Base-by-base conservation (phyloP, 2,113 vertebrate genomes). In the Alethe diademata region DNA sequence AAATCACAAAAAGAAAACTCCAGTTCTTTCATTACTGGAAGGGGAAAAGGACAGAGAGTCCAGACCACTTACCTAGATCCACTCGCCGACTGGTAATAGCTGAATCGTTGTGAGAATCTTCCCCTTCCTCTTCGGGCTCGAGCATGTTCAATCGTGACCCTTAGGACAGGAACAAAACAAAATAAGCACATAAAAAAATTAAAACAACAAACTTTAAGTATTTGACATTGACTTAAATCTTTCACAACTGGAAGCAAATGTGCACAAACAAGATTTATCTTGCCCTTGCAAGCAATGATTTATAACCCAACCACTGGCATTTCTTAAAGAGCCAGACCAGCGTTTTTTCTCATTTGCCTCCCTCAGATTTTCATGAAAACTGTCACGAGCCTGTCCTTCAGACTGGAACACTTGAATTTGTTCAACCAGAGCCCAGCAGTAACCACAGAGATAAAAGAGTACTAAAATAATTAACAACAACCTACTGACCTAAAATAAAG, bases 61-160 rank as follows among this genome's bases (percentile, higher is more conserved):
- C 83, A 93, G 31, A 62, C 19, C 60, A 95, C 70, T 36, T 97
- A 99, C 99, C 98, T 98, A 93, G 98, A 98, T 94, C 98, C 98
- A 91, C 98, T 98, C 93, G 98, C 98, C 8, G 98, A 98, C 53
- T 97, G 98, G 56, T 99, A 98, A 78, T 98, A 99, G 93, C 97
- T 97, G 40, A 98, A 98, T 7, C 98, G 98, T 8, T 98, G 98
- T 4, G 98, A 92, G 86, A 98, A 98, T 67, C 98, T 98, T 43
- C 98, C 98, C 28, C 98, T 97, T 58, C 97, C 98, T 94, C 98
- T 97, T 93, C 97, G 97, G 88, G 98, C 98, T 96, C 98, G 98
- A 90, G 99, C 99, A 36, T 98, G 98, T 92, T 99, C 99, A 70
- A 99, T 98, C 14, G 98, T 99, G 83, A 99, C 99, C 95, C 99